phyloP scores from a whole-genome alignment of 2,113 vertebrate species.

The Tylochromis polylepis region DNA sequence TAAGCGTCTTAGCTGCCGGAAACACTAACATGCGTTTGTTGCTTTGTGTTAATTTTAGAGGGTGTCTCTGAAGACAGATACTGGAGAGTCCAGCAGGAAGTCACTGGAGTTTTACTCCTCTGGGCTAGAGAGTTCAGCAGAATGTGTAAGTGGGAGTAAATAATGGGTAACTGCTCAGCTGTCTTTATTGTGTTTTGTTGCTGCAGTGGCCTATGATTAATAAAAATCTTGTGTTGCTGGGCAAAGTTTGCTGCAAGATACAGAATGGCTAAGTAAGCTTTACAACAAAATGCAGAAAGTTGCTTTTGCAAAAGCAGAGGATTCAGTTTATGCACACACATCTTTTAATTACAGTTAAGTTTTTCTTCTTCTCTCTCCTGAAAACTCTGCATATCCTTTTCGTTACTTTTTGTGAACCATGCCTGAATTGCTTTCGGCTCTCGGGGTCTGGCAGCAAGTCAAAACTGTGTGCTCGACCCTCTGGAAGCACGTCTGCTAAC shows the following conservation, averaged over 20 bases:
- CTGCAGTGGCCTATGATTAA: neutral
- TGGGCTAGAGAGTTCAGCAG: neutral
- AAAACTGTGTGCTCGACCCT: constrained; percentile 58
- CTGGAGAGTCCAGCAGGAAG: constrained; percentile 12
- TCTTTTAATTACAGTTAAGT: neutral
- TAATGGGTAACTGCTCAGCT: neutral
- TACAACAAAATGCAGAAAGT: neutral
- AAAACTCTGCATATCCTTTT: neutral
- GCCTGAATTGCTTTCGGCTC: constrained; percentile 39
- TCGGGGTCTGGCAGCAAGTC: constrained; percentile 57
- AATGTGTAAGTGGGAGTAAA: neutral
- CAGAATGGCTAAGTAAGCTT: neutral
- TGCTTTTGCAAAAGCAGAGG: neutral
- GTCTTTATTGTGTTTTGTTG: neutral
- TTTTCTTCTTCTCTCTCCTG: neutral
- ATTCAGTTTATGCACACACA: neutral
- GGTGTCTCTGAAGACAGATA: neutral
- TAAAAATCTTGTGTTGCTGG: neutral
- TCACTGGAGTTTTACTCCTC: neutral
- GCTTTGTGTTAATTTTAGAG: constrained; percentile 17
- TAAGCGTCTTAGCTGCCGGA: neutral
- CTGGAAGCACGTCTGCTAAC: constrained; percentile 64
- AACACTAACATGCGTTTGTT: constrained; percentile 13
- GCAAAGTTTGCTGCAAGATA: neutral
- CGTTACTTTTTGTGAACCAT: neutral